Conservation (phyloP, 1,140 invertebrate genomes). For the Ectropis grisescens region DNA sequence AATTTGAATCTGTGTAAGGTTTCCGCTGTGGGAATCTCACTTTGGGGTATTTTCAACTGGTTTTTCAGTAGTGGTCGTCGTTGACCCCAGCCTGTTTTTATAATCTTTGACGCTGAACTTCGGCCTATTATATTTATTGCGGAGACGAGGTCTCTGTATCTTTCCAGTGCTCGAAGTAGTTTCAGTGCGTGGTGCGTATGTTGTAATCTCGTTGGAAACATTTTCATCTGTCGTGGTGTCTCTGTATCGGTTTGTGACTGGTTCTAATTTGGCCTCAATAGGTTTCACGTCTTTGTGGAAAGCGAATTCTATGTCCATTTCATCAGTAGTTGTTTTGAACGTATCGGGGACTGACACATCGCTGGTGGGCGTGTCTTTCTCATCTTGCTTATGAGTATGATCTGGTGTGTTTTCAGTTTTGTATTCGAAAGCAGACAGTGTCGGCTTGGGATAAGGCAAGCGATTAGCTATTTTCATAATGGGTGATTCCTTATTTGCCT, state of each 20-base stretch:
- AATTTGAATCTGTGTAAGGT: conserved; percentile 45
- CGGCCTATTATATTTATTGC: conserved; percentile 65
- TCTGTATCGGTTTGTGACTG: conserved; percentile 9
- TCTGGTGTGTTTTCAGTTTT: conserved; percentile 43
- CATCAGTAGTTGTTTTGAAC: conserved; percentile 26
- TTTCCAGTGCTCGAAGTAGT: conserved; percentile 29
- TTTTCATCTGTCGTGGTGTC: conserved; percentile 29
- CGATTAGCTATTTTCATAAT: conserved; percentile 66
- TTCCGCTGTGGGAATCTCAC: conserved; percentile 55
- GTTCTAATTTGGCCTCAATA: conserved; percentile 38
- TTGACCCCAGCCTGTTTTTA: conserved; percentile 63
- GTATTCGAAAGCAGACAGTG: conserved; percentile 27
- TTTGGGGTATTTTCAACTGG: conserved; percentile 40
- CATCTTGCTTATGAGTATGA: conserved; percentile 66
- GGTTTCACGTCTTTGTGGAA: conserved; percentile 56
- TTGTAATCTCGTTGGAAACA: conserved; percentile 26
- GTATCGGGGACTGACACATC: conserved; percentile 53
- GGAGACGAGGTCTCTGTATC: conserved; percentile 41
- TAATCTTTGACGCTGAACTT: conserved; percentile 75
- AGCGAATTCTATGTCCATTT: conserved; percentile 38
- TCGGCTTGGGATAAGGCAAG: conserved; percentile 27
- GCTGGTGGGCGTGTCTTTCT: conserved; percentile 68
- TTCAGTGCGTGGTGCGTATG: conserved; percentile 25
- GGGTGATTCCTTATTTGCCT: conserved; percentile 48
- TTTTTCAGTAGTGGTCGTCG: conserved; percentile 68